Evolutionary conservation across 2,797 vertebrate genomes (phyloP), one percentile per base, ranked within the genome.

Genomic region (Bryconaethiops microstoma): DNA sequence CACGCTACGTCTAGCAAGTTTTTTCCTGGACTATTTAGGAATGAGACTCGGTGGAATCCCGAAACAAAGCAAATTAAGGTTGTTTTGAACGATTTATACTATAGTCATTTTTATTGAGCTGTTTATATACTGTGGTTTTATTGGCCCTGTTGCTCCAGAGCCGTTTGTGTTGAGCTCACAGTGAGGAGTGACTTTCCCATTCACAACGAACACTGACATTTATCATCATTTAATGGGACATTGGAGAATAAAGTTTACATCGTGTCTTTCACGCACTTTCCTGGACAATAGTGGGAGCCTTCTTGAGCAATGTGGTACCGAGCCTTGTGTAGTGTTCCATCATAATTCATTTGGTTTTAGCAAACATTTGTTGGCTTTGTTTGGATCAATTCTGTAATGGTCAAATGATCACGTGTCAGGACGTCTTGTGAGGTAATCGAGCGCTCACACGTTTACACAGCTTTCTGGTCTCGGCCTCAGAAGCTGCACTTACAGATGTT

Each of bases 81-180:
- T 17, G 23, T 45, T 65, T 65, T 23, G 39, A 67, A 25, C 19
- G 17, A 55, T 70, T 70, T 54, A 54, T 54, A 21, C 25, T 42
- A 55, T 42, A 54, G 63, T 64, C 54, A 48, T 67, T 59, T 81
- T 76, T 64, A 76, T 71, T 76, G 79, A 21, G 65, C 55, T 55
- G 67, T 57, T 64, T 64, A 71, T 52, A 7, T 71, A 55, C 10
- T 72, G 68, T 48, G 74, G 68, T 73, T 65, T n/a, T 35, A 14
- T 74, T 64, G 48, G 21, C 45, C 21, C 13, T 72, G 19, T 59
- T 42, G 35, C 52, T 25, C 67, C 50, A 59, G 19, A 64, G 23
- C 7, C 17, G 5, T 63, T 48, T 57, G 16, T 80, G 14, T 21
- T 21, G n/a, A 50, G n/a, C 21, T 55, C 19, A 54, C 48, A 60